These are phyloP conservation scores for Xylota sylvarum DNA, from an alignment of 2,888 invertebrate genomes.

Conservation along the genomic window DNA sequence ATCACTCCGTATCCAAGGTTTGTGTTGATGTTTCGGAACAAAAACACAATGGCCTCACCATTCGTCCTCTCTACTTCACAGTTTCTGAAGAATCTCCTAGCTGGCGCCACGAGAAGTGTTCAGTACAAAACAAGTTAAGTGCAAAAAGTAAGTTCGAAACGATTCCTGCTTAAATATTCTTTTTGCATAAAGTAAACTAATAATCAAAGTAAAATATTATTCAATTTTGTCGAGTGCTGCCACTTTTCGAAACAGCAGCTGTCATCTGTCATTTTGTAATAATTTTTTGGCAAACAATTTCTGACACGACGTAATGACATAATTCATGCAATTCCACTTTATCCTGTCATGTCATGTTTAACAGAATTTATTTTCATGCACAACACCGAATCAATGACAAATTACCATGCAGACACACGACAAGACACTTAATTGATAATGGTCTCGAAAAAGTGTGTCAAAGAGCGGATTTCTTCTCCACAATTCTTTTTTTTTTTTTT, in stretches of 20 bases:
- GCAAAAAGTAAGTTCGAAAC: too few species aligned
- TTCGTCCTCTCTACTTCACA: too few species aligned
- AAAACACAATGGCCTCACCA: too few species aligned
- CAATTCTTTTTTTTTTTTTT: neutral
- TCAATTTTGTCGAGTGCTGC: too few species aligned
- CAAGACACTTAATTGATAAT: conserved; percentile 62
- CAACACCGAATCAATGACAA: conserved; percentile 56
- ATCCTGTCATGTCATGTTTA: conserved; percentile 20
- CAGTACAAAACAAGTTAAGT: too few species aligned
- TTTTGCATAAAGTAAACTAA: too few species aligned
- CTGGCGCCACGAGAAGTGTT: too few species aligned
- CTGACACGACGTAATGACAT: conserved; percentile 21
- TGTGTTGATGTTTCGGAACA: too few species aligned
- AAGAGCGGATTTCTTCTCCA: conserved; percentile 40
- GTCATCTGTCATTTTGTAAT: neutral
- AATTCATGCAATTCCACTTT: conserved; percentile 27
- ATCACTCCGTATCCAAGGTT: too few species aligned
- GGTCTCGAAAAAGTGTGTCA: conserved; percentile 65
- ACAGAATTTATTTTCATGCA: conserved; percentile 37
- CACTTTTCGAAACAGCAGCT: neutral
- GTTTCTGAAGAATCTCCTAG: too few species aligned
- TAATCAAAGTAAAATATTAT: too few species aligned
- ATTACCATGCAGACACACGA: conserved; percentile 57
- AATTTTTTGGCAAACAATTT: conserved; percentile 1
- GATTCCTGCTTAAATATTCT: too few species aligned